Conservation (phyloP, 2,888 invertebrate species). For the Ornithoptera priamus region DNA sequence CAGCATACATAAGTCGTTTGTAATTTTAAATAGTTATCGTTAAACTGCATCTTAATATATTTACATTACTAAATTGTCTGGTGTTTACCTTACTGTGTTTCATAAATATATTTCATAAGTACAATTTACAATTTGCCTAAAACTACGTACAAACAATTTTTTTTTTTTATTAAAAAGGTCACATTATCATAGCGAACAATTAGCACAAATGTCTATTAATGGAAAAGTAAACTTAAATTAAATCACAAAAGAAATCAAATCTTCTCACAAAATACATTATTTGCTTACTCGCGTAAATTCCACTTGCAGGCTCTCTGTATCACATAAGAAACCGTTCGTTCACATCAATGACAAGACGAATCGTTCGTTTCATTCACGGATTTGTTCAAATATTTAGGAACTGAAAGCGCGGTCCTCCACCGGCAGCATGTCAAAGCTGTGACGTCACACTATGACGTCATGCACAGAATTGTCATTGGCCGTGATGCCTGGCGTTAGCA, state of each 20-base stretch:
- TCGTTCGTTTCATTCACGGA: conserved; percentile 40
- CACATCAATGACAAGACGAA: conserved; percentile 40
- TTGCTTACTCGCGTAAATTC: conserved; percentile 36
- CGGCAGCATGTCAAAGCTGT: conserved; percentile 80
- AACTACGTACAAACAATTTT: conserved; percentile 63
- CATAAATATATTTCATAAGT: conserved; percentile 75
- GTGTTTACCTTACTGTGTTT: conserved; percentile 79
- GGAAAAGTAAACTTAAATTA: conserved; percentile 33
- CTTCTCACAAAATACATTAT: conserved; percentile 30
- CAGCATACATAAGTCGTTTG: conserved; percentile 63
- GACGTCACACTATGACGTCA: conserved; percentile 84
- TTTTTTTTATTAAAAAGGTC: conserved; percentile 41
- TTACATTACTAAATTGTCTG: conserved; percentile 75
- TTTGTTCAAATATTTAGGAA: conserved; percentile 72
- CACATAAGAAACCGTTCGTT: conserved; percentile 46
- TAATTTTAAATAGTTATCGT: conserved; percentile 62
- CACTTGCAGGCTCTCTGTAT: conserved; percentile 47
- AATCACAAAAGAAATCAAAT: conserved; percentile 44
- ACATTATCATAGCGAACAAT: conserved; percentile 66
- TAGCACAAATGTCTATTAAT: conserved; percentile 40
- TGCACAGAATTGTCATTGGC: conserved; percentile 65
- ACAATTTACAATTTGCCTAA: conserved; percentile 73
- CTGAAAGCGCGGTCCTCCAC: conserved; percentile 78
- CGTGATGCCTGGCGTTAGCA: conserved; percentile 75
- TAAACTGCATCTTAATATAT: conserved; percentile 68